Conservation (phyloP, 2,113 vertebrate genomes). For the Ictalurus furcatus region DNA sequence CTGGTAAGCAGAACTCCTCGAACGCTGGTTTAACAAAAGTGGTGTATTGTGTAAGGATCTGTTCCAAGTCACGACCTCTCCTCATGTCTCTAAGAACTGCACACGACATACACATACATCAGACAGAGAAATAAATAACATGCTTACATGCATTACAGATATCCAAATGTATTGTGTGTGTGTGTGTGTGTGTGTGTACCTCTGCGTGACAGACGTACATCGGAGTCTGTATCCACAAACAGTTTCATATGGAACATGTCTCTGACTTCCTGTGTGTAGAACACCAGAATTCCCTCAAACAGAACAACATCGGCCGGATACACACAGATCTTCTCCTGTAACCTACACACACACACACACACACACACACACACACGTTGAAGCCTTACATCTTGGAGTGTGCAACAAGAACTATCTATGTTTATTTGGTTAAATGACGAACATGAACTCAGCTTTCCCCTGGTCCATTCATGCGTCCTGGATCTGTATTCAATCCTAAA, state of each 20-base stretch:
- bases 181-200: slow-evolving; percentile 66
- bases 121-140: neutral
- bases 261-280: slow-evolving; percentile 90
- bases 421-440: neutral
- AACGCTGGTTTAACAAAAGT: slow-evolving; percentile 97
- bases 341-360: slow-evolving; percentile 66
- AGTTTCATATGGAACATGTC: slow-evolving; percentile 98
- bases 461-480: neutral
- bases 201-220: slow-evolving; percentile 90
- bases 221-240: slow-evolving; percentile 96
- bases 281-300: slow-evolving; percentile 94
- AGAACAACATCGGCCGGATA: slow-evolving; percentile 92
- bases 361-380: slow-evolving; percentile 15
- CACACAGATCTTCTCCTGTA: slow-evolving; percentile 82
- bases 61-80: slow-evolving; percentile 91
- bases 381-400: neutral
- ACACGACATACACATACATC: neutral
- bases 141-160: neutral
- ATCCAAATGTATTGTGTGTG: neutral
- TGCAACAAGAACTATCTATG: neutral
- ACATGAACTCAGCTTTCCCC: neutral
- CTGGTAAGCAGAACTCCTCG: slow-evolving; percentile 96
- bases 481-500: neutral
- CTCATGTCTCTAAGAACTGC: slow-evolving; percentile 92
- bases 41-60: slow-evolving; percentile 95